These are phyloP conservation scores for Dascillus cervinus DNA, from an alignment of 2,888 invertebrate species.

Conservation along the genomic window DNA sequence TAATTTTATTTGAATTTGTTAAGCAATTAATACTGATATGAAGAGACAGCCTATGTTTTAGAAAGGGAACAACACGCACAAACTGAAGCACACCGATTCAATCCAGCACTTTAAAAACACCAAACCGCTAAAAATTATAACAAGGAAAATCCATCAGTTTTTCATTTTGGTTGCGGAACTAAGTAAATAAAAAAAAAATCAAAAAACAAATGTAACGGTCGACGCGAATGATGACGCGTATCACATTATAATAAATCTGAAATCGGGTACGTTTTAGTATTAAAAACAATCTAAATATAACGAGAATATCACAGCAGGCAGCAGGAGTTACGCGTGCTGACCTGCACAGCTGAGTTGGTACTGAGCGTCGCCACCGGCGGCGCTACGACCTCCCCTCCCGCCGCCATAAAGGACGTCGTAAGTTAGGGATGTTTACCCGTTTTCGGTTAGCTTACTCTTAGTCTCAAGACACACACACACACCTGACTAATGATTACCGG, in stretches of 20 bases:
- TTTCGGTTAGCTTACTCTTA: conserved; percentile 27
- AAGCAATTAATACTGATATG: conserved; percentile 14
- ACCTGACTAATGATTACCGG: too few relatives aligned
- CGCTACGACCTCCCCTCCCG: conserved; percentile 37
- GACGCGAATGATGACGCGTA: conserved; percentile 13
- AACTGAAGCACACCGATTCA: too few relatives aligned
- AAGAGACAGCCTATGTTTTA: conserved; percentile 8
- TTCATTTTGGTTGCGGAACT: too few relatives aligned
- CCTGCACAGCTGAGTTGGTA: conserved; percentile 32
- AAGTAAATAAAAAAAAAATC: conserved; percentile 16
- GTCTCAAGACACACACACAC: conserved; percentile 43
- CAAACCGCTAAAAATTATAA: too few relatives aligned
- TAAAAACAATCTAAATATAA: conserved; percentile 20
- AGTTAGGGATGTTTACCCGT: conserved; percentile 45
- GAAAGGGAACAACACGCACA: too few relatives aligned
- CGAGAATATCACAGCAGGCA: conserved; percentile 18
- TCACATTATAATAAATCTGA: conserved; percentile 20
- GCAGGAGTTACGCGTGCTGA: conserved; percentile 25
- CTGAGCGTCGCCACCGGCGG: conserved; percentile 30
- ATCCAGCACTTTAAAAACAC: too few relatives aligned
- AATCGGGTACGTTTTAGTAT: conserved; percentile 13
- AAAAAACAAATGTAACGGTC: conserved; percentile 18
- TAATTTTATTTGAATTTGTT: neutral
- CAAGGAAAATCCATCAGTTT: too few relatives aligned
- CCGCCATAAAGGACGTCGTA: conserved; percentile 44